These are phyloP conservation scores for Myotis vivesi DNA, from an alignment of 2,797 vertebrate species.

Conservation along the genomic window DNA sequence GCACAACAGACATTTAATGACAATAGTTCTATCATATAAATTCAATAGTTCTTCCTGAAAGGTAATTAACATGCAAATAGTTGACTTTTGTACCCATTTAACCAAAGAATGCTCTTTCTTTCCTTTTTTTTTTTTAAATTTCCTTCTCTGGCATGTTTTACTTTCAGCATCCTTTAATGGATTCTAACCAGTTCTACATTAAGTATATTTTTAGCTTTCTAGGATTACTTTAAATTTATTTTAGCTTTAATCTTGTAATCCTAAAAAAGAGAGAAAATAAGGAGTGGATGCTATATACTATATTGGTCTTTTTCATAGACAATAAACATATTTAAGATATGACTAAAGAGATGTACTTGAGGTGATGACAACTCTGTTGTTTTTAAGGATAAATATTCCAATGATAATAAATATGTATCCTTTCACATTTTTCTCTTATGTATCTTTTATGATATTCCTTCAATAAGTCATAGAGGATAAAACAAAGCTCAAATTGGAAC, in stretches of 20 bases:
- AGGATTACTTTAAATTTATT: neutral
- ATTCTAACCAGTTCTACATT: neutral
- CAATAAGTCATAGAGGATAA: slow-evolving; percentile 4
- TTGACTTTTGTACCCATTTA: neutral
- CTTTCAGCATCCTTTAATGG: neutral
- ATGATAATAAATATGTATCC: neutral
- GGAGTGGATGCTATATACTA: neutral
- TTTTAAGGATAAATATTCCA: slow-evolving; percentile 53
- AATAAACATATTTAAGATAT: neutral
- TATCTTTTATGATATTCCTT: slow-evolving; percentile 30
- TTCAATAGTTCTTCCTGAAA: neutral
- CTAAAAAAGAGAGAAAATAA: neutral
- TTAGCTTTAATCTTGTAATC: neutral
- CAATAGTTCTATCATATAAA: neutral
- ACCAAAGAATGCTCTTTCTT: neutral
- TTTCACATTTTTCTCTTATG: neutral
- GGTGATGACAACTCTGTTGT: neutral
- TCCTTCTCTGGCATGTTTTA: neutral
- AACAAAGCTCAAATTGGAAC: neutral
- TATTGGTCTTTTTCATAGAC: neutral
- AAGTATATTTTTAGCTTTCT: neutral
- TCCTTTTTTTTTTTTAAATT: neutral
- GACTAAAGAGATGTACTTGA: neutral
- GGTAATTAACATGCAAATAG: slow-evolving; percentile 29
- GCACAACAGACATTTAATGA: neutral